Evolutionary conservation across 2,797 vertebrate species (phyloP).

Genomic region (Melopsittacus undulatus): DNA sequence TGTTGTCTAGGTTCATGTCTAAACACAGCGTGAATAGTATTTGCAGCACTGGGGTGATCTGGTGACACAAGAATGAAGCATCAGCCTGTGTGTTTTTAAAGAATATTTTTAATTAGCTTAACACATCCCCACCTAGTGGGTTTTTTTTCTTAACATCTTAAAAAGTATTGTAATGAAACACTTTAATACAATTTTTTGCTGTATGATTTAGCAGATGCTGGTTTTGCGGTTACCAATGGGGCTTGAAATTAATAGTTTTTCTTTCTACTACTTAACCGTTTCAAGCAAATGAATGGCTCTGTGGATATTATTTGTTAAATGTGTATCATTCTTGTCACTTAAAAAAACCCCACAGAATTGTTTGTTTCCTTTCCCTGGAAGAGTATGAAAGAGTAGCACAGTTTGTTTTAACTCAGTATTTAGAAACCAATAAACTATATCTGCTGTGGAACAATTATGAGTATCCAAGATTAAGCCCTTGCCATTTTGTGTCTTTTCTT

Average conservation of each 20-base stretch:
- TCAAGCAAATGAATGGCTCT: neutral
- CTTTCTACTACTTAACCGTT: neutral
- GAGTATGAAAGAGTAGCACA: neutral
- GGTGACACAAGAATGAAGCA: neutral
- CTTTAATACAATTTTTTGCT: neutral
- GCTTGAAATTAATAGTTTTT: neutral
- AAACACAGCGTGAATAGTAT: neutral
- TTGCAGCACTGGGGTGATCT: neutral
- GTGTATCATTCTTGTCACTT: neutral
- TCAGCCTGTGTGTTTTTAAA: neutral
- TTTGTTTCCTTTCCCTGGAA: neutral
- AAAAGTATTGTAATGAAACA: neutral
- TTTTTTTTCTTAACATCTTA: neutral
- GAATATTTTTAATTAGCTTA: neutral
- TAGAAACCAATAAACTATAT: neutral
- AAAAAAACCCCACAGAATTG: neutral
- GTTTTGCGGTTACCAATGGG: neutral
- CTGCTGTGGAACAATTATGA: neutral
- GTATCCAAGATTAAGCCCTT: neutral
- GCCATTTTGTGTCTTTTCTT: neutral
- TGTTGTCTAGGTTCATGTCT: neutral
- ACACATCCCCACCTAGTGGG: neutral
- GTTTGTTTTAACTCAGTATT: neutral
- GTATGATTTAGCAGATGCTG: neutral
- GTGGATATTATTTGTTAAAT: neutral